Percentiles rank a stretch among this genome's conserved stretches.
These are phyloP conservation scores for Ephestia elutella DNA, from an alignment of 1,140 invertebrate species.

Conservation along the genomic window DNA sequence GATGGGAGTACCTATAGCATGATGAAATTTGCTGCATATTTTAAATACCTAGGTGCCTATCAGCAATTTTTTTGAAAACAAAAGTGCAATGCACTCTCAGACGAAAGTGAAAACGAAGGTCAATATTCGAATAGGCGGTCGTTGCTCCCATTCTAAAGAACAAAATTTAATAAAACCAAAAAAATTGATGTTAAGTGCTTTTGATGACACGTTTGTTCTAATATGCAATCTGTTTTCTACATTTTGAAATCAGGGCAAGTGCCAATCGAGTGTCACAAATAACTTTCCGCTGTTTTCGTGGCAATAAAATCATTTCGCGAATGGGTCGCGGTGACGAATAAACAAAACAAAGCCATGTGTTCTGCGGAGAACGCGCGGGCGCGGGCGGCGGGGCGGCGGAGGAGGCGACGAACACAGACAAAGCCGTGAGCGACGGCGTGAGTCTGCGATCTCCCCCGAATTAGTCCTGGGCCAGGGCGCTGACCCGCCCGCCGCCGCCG, in stretches of 20 bases:
- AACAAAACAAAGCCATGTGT: constrained; percentile 36
- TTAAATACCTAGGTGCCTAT: no score
- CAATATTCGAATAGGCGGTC: constrained; percentile 30
- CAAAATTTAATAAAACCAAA: no score
- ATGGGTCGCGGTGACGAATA: constrained; percentile 14
- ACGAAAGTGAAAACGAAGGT: constrained; percentile 34
- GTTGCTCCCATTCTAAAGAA: constrained; percentile 18
- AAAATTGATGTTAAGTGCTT: no score
- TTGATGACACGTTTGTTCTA: no score
- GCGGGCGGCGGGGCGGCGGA: background rate
- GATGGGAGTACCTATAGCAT: background rate
- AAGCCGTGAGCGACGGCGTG: constrained; percentile 50
- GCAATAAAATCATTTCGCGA: constrained; percentile 21
- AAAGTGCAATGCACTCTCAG: constrained; percentile 25
- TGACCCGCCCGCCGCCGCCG: constrained; percentile 43
- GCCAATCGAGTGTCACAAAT: background rate
- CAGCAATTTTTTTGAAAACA: constrained; percentile 11
- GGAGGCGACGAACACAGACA: constrained; percentile 57
- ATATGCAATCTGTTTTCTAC: no score
- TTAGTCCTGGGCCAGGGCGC: constrained; percentile 69
- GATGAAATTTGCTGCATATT: background rate
- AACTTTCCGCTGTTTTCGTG: constrained; percentile 12
- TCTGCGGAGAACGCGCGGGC: constrained; percentile 5
- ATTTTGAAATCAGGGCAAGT: background rate
- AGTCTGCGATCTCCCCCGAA: constrained; percentile 72